phyloP scores from a whole-genome alignment of 92 coral and sea anemone genomes.

The Paragorgia papillata region DNA sequence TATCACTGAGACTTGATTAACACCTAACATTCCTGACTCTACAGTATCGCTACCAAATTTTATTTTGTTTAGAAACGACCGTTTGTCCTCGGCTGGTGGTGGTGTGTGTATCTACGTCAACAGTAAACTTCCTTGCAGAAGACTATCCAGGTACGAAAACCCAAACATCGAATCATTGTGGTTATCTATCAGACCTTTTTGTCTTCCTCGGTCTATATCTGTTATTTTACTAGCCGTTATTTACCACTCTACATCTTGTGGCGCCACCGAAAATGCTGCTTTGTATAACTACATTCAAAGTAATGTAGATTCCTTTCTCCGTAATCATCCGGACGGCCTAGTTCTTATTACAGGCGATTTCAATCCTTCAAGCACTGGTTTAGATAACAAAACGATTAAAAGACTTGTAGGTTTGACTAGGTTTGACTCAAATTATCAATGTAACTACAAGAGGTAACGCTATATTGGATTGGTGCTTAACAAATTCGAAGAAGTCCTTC shows the following conservation, averaged over 20 bases:
- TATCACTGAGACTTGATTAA: constrained; percentile 60
- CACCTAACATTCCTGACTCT: constrained; percentile 40
- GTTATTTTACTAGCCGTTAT: no score
- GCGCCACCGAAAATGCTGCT: constrained; percentile 21
- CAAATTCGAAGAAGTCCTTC: constrained; percentile 34
- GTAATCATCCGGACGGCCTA: neutral
- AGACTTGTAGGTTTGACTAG: neutral
- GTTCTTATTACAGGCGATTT: constrained; percentile 3
- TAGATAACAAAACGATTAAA: neutral
- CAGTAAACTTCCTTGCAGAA: neutral
- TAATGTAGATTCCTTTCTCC: neutral
- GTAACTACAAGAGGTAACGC: constrained; percentile 20
- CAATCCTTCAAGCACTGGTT: neutral
- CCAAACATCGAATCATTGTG: constrained; percentile 12
- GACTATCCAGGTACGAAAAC: neutral
- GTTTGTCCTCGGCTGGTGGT: constrained; percentile 46
- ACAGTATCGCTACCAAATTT: constrained; percentile 51
- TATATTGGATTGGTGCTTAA: constrained; percentile 40
- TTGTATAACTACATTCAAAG: constrained; percentile 25
- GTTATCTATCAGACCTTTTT: neutral
- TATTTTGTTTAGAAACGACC: constrained; percentile 56
- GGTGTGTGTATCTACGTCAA: constrained; percentile 57
- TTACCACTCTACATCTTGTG: constrained; percentile 37
- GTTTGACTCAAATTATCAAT: constrained; percentile 16
- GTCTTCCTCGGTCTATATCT: no score